Evolutionary conservation across 2,797 vertebrate genomes (phyloP).

Genomic region (Sphenodon punctatus): DNA sequence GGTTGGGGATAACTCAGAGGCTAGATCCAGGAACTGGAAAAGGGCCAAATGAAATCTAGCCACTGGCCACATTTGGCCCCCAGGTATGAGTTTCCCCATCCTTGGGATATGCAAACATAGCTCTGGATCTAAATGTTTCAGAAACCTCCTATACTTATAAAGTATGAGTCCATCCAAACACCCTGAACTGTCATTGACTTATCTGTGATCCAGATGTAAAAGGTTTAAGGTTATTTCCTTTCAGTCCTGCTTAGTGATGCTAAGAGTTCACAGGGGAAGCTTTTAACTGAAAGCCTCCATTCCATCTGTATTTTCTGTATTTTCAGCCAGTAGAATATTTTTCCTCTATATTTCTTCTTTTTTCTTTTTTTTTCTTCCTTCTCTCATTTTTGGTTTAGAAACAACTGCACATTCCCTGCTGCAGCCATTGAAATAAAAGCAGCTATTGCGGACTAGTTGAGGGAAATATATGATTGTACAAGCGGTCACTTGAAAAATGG

Average conservation of each 20-base stretch:
- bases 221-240: no score
- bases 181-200: neutral
- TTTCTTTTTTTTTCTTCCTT: no score
- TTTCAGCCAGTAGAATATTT: slow-evolving; percentile 7
- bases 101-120: neutral
- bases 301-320: slow-evolving; percentile 49
- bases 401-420: slow-evolving; percentile 50
- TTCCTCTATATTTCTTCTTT: neutral
- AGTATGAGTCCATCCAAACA: neutral
- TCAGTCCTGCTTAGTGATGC: slow-evolving; percentile 4
- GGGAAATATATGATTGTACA: slow-evolving; percentile 29
- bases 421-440: slow-evolving; percentile 23
- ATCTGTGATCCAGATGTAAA: neutral
- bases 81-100: no score
- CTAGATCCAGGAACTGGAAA: no score
- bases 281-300: slow-evolving; percentile 44
- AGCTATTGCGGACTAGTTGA: neutral
- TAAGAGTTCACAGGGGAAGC: neutral
- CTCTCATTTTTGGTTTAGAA: slow-evolving; percentile 50
- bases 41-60: no score
- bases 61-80: no score
- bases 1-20: no score
- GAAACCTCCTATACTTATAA: neutral
- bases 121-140: slow-evolving; percentile 4
- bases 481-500: slow-evolving; percentile 38